Conservation (phyloP, 2,888 invertebrate genomes). For the Pyrrhosoma nymphula region DNA sequence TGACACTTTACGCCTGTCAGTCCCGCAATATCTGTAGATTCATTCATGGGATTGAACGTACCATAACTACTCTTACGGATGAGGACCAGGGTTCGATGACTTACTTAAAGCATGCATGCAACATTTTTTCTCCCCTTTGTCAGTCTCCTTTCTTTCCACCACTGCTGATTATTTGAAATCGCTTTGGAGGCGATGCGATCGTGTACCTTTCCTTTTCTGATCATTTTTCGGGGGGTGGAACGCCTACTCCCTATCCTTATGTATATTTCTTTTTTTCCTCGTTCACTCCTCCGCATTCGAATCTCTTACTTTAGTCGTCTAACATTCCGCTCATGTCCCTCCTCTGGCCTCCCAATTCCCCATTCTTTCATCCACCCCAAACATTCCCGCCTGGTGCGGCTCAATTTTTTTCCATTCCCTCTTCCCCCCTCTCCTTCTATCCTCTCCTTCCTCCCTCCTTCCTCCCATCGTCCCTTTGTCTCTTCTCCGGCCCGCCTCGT, state of each 20-base stretch:
- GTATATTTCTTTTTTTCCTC: background rate
- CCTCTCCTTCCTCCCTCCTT: background rate
- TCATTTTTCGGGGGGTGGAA: background rate
- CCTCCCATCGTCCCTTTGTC: background rate
- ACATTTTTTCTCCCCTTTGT: background rate
- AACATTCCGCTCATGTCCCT: no score
- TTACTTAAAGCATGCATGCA: background rate
- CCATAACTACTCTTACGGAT: background rate
- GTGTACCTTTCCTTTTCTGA: background rate
- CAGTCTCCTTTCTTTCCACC: background rate
- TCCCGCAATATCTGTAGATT: no score
- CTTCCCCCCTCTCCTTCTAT: background rate
- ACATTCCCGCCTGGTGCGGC: background rate
- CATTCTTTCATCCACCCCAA: no score
- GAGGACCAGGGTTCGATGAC: background rate
- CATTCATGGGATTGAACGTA: background rate
- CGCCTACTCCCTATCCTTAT: background rate
- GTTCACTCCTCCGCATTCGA: no score
- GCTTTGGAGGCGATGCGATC: background rate
- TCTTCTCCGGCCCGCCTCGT: background rate
- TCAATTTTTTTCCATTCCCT: background rate
- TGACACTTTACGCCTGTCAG: no score
- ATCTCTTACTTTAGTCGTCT: background rate
- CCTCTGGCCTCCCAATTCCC: no score
- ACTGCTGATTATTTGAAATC: background rate